Evolutionary conservation across 1,140 invertebrate species (phyloP), one percentile per base, ranked within the genome.

Genomic region (Pogonomyrmex barbatus): DNA sequence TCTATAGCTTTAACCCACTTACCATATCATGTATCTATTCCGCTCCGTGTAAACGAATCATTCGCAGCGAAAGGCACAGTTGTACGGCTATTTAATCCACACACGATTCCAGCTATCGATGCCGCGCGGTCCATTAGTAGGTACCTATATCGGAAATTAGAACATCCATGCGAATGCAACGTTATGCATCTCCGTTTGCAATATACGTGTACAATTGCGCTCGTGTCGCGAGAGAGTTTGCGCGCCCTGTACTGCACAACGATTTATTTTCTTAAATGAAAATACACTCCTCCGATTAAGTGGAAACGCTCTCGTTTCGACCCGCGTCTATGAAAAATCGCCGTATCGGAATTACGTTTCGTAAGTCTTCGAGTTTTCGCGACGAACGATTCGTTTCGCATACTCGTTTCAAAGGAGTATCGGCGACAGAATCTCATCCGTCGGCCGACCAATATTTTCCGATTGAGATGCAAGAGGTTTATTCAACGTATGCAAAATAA

Each of bases 121-220:
- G 52, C 52, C 39, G 33, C 30, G 54, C 52, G 75, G 30, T 67
- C 45, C 76, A 52, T 68, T 76, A 54, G 50, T 56, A 24, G 39
- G n/a, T 62, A 24, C 24, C 24, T 24, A 75, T 85, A 79, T 88
- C 75, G 54, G 45, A 86, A 89, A 89, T 76, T 88, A 56, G 82
- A 85, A 68, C 52, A 73, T 52, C 68, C 39, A 75, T 73, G 52
- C 62, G 33, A 85, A 54, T 47, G 17, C 47, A 45, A 67, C n/a
- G 24, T 78, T 47, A 33, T 45, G 9, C 33, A 63, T 85, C 47
- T 77, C 30, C 6, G 54, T 39, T 30, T 9, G 24, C 24, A 24
- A 24, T 24, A 45, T 30, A 30, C n/a, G 4, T 24, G 33, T n/a
- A 12, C n/a, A 68, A 81, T 70, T 36, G 36, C 33, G 30, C 24